Conservation (phyloP, 2,113 vertebrate genomes). For the Spea multiplicata region DNA sequence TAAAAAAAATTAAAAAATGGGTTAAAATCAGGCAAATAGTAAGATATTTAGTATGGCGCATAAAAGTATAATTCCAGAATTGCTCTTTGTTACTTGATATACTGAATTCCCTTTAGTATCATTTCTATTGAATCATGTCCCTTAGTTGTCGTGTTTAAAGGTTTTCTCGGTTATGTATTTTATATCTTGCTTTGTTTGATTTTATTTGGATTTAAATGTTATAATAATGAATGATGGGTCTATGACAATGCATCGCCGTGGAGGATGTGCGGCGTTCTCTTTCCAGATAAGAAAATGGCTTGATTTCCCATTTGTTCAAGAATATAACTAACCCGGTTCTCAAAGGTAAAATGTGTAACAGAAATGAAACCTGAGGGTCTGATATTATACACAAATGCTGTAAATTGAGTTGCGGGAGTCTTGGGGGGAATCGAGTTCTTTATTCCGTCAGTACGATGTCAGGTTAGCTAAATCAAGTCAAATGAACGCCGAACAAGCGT, state of each 20-base stretch:
- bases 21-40: too few relatives aligned
- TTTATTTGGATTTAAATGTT: not conserved
- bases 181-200: not conserved
- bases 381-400: slow-evolving; percentile 27
- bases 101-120: not conserved
- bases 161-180: not conserved
- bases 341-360: slow-evolving; percentile 22
- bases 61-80: not conserved
- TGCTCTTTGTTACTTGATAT: not conserved
- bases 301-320: slow-evolving; percentile 13
- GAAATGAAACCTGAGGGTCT: slow-evolving; percentile 25
- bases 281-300: slow-evolving; percentile 8
- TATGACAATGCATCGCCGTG: not conserved
- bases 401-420: slow-evolving; percentile 24
- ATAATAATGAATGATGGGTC: not conserved
- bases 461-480: slow-evolving; percentile 30
- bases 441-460: slow-evolving; percentile 24
- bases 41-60: too few relatives aligned
- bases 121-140: not conserved
- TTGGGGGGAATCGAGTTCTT: slow-evolving; percentile 23
- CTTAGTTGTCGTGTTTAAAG: not conserved
- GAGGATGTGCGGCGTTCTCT: slow-evolving; percentile 13
- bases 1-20: too few relatives aligned
- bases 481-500: slow-evolving; percentile 32
- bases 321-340: slow-evolving; percentile 15